A percentile compares a stretch with the other conserved stretches of the same genome.
These are phyloP conservation scores for Raja brachyura DNA, from an alignment of 2,113 vertebrate species.

Conservation along the genomic window DNA sequence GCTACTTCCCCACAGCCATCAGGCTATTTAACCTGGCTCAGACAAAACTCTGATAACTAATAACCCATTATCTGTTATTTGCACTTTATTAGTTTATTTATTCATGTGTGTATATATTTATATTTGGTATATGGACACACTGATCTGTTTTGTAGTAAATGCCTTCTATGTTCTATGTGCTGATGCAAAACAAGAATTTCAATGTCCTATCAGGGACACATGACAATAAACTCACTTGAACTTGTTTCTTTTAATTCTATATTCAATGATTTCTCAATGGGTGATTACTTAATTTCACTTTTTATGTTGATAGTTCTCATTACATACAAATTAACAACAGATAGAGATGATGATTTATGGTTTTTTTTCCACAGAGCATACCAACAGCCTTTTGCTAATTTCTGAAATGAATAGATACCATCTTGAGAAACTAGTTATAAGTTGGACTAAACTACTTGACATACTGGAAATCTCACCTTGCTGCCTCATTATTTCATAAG, in stretches of 20 bases:
- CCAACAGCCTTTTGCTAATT: background rate
- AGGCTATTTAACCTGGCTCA: too few species aligned
- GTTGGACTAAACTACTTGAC: background rate
- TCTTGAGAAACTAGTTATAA: background rate
- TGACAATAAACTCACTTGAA: too few species aligned
- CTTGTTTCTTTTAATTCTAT: background rate
- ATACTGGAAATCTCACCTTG: background rate
- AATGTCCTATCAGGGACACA: too few species aligned
- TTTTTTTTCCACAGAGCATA: background rate
- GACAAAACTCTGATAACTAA: too few species aligned
- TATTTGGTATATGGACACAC: too few species aligned
- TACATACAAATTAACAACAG: background rate
- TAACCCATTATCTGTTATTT: too few species aligned
- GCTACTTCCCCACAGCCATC: too few species aligned
- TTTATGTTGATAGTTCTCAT: background rate
- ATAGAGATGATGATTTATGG: background rate
- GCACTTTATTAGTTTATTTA: too few species aligned
- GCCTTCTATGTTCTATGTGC: too few species aligned
- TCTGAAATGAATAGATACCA: background rate
- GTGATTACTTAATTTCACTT: background rate
- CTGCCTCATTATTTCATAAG: background rate
- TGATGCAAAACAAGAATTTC: too few species aligned
- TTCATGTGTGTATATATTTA: too few species aligned
- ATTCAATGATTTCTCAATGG: background rate
- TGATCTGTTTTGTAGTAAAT: too few species aligned